Evolutionary conservation across 30 jellyfish, hydroid and myxozoan species (phyloP).

Genomic region (Rhopilema esculentum): DNA sequence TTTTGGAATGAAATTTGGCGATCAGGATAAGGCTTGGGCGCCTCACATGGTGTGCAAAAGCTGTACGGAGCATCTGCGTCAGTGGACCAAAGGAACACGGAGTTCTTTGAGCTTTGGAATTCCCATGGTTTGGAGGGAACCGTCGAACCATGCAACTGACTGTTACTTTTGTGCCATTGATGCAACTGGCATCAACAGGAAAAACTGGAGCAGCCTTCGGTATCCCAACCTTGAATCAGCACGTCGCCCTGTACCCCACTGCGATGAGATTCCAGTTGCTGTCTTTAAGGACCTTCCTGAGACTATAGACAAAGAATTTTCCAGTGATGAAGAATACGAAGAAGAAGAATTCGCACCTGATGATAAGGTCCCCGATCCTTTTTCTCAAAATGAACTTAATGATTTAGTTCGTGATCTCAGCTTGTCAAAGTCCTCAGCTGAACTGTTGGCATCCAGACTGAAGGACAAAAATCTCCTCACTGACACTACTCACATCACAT

Average conservation of each 20-base stretch:
- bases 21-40: constrained; percentile 47
- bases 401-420: no score
- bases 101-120: background rate
- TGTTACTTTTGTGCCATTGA: constrained; percentile 8
- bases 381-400: no score
- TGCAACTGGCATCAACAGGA: constrained; percentile 15
- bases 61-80: constrained; percentile 11
- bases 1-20: constrained; percentile 20
- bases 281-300: background rate
- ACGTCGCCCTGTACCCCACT: background rate
- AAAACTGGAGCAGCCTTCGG: background rate
- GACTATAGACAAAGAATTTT: background rate
- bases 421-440: no score
- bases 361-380: background rate
- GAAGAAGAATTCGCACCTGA: background rate
- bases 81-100: constrained; percentile 5
- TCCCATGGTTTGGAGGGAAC: constrained; percentile 36
- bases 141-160: background rate
- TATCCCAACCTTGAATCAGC: background rate
- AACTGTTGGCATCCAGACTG: no score
- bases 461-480: no score
- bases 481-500: no score
- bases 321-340: background rate
- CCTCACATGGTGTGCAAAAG: constrained; percentile 45
- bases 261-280: background rate